These are phyloP conservation scores for Leptinotarsa defecta DNA, from an alignment of 1,140 invertebrate genomes.

Conservation along the genomic window DNA sequence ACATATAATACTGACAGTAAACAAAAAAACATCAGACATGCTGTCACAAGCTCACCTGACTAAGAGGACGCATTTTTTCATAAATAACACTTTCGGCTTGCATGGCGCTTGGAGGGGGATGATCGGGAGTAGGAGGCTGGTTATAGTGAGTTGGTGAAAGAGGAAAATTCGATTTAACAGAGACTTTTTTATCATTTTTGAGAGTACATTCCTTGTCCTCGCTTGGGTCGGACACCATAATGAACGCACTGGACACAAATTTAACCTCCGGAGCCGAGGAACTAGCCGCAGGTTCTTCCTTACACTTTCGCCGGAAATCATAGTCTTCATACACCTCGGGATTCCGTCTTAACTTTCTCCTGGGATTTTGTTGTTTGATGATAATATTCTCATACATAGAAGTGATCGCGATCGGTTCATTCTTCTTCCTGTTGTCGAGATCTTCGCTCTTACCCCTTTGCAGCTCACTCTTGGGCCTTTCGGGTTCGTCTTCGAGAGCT, in stretches of 20 bases:
- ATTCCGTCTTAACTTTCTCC: conserved; percentile 70
- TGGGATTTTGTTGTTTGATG: conserved; percentile 73
- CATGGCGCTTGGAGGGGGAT: conserved; percentile 89
- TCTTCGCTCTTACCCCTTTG: conserved; percentile 61
- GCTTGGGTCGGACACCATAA: conserved; percentile 55
- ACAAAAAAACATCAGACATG: conserved; percentile 11
- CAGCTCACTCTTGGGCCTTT: conserved; percentile 47
- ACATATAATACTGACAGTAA: conserved; percentile 19
- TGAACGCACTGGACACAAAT: conserved; percentile 64
- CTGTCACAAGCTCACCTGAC: conserved; percentile 70
- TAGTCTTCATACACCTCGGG: conserved; percentile 65
- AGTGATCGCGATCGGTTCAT: conserved; percentile 72
- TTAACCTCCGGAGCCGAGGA: conserved; percentile 57
- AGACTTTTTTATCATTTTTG: conserved; percentile 42
- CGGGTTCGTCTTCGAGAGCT: conserved; percentile 54
- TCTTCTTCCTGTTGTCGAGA: conserved; percentile 57
- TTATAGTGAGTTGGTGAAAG: conserved; percentile 85
- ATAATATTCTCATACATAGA: conserved; percentile 74
- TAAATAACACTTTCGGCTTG: conserved; percentile 89
- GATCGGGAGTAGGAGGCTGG: conserved; percentile 91
- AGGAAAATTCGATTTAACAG: conserved; percentile 60
- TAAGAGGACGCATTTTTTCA: conserved; percentile 85
- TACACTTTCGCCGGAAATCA: conserved; percentile 57
- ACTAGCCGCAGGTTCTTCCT: conserved; percentile 46
- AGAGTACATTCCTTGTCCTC: conserved; percentile 42